Conservation (phyloP, 2,113 vertebrate genomes). For the Onychorhynchus coronatus region DNA sequence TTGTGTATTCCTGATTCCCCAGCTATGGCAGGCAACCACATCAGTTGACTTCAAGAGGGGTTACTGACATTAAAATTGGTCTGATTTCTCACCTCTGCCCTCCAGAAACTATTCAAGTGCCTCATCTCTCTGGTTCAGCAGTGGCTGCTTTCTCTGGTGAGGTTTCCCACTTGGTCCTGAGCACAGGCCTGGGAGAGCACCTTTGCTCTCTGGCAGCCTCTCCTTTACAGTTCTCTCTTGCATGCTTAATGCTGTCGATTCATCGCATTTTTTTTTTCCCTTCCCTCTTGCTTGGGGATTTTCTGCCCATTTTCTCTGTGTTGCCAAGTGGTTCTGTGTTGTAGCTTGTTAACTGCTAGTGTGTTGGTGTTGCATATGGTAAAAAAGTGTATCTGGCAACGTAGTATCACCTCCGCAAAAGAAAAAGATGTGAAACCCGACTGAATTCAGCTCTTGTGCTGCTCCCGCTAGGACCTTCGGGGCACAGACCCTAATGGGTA, state of each 20-base stretch:
- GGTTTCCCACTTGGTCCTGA: background rate
- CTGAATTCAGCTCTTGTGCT: background rate
- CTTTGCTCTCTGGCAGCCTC: background rate
- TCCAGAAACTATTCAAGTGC: background rate
- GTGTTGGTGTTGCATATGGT: conserved; percentile 61
- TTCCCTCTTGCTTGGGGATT: background rate
- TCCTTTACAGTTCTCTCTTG: background rate
- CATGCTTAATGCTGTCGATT: background rate
- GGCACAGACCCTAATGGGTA: background rate
- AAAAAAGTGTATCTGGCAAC: conserved; percentile 47
- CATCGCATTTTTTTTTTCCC: background rate
- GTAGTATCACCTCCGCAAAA: conserved; percentile 61
- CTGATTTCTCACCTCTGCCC: background rate
- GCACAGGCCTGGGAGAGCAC: background rate
- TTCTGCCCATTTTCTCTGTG: conserved; percentile 47
- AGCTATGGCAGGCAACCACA: background rate
- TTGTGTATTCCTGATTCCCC: accelerated
- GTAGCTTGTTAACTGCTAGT: conserved; percentile 61
- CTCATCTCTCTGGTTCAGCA: background rate
- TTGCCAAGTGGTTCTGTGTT: conserved; percentile 61
- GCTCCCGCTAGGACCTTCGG: background rate
- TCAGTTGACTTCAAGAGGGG: background rate
- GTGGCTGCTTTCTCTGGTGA: background rate
- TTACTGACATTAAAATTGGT: accelerated
- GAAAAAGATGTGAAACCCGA: conserved; percentile 6